phyloP scores from a whole-genome alignment of 2,888 invertebrate genomes.

The Eupithecia dodoneata region DNA sequence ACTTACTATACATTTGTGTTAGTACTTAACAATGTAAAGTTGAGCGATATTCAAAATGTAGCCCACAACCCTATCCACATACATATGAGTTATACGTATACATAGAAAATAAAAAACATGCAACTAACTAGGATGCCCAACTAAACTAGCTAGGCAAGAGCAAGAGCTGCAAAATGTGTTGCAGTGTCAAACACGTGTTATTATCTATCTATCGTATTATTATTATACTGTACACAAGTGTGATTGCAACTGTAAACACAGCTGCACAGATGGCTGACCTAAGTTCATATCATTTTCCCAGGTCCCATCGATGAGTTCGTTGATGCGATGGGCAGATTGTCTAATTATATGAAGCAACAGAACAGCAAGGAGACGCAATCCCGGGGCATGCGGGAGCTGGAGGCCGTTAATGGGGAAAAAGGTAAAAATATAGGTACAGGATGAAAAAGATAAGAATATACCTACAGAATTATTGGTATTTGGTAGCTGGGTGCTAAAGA shows the following conservation, averaged over 20 bases:
- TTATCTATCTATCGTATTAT: too few relatives aligned
- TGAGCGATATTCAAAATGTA: too few relatives aligned
- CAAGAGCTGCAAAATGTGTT: too few relatives aligned
- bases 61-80: too few relatives aligned
- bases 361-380: slow-evolving; percentile 77
- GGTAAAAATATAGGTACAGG: slow-evolving; percentile 47
- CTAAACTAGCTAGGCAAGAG: too few relatives aligned
- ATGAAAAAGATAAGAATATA: slow-evolving; percentile 59
- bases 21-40: too few relatives aligned
- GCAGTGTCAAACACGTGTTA: too few relatives aligned
- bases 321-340: slow-evolving; percentile 72
- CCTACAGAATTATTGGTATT: not conserved
- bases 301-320: slow-evolving; percentile 80
- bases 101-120: too few relatives aligned
- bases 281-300: slow-evolving; percentile 36
- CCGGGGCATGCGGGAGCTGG: slow-evolving; percentile 76
- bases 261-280: not conserved
- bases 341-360: slow-evolving; percentile 76
- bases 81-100: too few relatives aligned
- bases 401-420: slow-evolving; percentile 79
- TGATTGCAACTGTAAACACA: not conserved
- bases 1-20: too few relatives aligned
- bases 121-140: too few relatives aligned
- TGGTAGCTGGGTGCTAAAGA: not conserved
- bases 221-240: not conserved